Conservation (phyloP, 2,888 invertebrate species). For the Seladonia tumulorum region DNA sequence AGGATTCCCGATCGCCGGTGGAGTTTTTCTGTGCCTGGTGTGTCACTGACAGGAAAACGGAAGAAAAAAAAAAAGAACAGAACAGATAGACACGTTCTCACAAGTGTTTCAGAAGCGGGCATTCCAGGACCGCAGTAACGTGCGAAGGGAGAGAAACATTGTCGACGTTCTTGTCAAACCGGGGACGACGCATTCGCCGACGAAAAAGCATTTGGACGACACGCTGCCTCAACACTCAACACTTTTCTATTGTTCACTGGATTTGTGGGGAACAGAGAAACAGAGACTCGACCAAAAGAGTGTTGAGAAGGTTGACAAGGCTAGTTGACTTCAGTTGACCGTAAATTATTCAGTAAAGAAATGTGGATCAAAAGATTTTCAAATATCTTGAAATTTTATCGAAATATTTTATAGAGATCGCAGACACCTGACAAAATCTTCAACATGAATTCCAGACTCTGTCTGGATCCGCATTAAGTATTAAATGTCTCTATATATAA, state of each 20-base stretch:
- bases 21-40: conserved; percentile 19
- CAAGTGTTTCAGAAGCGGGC: conserved; percentile 50
- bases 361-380: background rate
- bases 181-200: conserved; percentile 30
- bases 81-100: conserved; percentile 10
- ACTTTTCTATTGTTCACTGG: background rate
- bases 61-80: conserved; percentile 5
- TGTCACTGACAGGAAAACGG: background rate
- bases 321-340: background rate
- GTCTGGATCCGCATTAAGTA: too few relatives aligned
- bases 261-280: background rate
- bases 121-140: conserved; percentile 58
- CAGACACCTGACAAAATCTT: background rate
- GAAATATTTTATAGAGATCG: background rate
- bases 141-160: conserved; percentile 4
- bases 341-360: background rate
- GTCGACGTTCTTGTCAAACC: background rate
- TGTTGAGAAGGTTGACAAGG: background rate
- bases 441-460: too few relatives aligned
- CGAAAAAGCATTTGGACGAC: conserved; percentile 62
- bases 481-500: too few relatives aligned
- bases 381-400: background rate
- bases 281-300: conserved; percentile 9
- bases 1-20: background rate
- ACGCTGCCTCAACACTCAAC: conserved; percentile 17